Evolutionary conservation across 2,113 vertebrate genomes (phyloP).

Genomic region (Oncorhynchus nerka): DNA sequence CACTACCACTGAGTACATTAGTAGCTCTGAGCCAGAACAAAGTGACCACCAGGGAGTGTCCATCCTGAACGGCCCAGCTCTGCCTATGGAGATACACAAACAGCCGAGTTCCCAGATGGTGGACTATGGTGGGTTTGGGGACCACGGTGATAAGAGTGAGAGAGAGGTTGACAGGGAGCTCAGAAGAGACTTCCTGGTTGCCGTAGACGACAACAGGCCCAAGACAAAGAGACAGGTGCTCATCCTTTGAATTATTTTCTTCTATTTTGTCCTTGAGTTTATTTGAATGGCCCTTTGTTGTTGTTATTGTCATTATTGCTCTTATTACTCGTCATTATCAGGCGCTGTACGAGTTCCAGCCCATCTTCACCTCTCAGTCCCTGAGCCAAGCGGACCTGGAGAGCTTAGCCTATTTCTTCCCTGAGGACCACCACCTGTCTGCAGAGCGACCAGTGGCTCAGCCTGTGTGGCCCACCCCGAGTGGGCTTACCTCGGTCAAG

Average conservation of each 20-base stretch:
- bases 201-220: slow-evolving; percentile 4
- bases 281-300: too few species aligned
- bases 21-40: slow-evolving; percentile 39
- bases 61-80: neutral
- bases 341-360: slow-evolving; percentile 48
- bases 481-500: slow-evolving; percentile 72
- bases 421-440: slow-evolving; percentile 78
- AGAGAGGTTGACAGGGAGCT: slow-evolving; percentile 25
- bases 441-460: slow-evolving; percentile 44
- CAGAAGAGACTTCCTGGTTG: slow-evolving; percentile 42
- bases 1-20: slow-evolving; percentile 70
- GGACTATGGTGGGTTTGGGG: neutral
- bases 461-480: slow-evolving; percentile 74
- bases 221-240: slow-evolving; percentile 28
- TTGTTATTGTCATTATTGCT: too few species aligned
- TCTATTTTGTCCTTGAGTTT: too few species aligned
- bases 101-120: neutral
- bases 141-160: neutral
- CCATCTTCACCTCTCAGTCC: slow-evolving; percentile 47
- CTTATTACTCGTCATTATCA: slow-evolving; percentile 4
- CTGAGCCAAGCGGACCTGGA: slow-evolving; percentile 64
- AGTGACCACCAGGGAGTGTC: neutral
- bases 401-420: slow-evolving; percentile 78
- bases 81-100: neutral
- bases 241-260: too few species aligned